Evolutionary conservation across 2,113 vertebrate species (phyloP), one percentile per base, ranked within the genome.

Genomic region (Rhinolophus sinicus): DNA sequence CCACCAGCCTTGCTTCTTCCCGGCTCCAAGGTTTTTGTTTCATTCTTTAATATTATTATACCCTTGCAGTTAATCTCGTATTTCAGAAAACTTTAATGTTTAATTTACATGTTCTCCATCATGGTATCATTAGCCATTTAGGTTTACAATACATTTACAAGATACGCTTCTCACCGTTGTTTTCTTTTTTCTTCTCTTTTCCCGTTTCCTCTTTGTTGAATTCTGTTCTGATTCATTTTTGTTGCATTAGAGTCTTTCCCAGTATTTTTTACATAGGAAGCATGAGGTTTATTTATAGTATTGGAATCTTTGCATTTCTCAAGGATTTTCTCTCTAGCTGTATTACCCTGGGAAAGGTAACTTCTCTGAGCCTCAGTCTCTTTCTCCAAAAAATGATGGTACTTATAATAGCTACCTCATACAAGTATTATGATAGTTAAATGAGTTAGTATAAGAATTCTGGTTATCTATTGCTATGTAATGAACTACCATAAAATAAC

Each of bases 21-120:
- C 28, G 65, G 11, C 15, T n/a, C 33, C 40, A n/a, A 4, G 40
- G 22, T 44, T 82, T 44, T 80, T 73, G 22, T 93, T 90, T 58
- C 24, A 0, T 89, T 92, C 56, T 58, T 60, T 18, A 60, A 30
- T 77, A 8, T 85, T 72, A 35, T 60, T 70, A 11, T 21, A 38
- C 11, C 44, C n/a, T 76, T 35, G 58, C 33, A 60, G 38, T 50
- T 75, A 69, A 35, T 69, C 82, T 84, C 35, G 78, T 83, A 47
- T 67, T 81, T 90, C 11, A 69, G 64, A 76, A 75, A 47, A 35
- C 70, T 84, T 93, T 88, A 83, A 44, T 28, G 78, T 92, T 87
- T 81, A 95, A 54, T n/a, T 90, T 47, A 64, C 33, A 35, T 72
- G 28, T 73, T 77, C 52, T 88, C 67, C 75, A 78, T 83, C 90